Conservation (phyloP, 37 sponge, comb jelly and placozoan genomes). For the Crambe crambe region DNA sequence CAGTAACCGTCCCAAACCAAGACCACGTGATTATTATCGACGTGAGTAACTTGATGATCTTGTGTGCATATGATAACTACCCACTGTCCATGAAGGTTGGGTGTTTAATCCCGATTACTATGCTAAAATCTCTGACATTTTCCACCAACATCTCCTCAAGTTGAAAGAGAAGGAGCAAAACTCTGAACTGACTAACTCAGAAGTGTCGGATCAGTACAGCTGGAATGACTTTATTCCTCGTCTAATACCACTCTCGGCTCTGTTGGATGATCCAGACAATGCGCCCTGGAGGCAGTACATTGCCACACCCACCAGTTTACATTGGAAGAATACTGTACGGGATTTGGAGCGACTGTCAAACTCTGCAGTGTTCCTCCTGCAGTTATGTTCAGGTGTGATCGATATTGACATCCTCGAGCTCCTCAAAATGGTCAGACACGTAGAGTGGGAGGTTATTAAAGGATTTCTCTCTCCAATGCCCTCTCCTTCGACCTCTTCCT, state of each 20-base stretch:
- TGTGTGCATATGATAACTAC: too few relatives aligned
- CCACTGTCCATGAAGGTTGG: conserved; percentile 9
- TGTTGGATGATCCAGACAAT: neutral
- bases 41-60: neutral
- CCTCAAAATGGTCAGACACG: neutral
- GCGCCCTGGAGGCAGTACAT: conserved; percentile 19
- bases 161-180: neutral
- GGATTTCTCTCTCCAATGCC: neutral
- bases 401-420: conserved; percentile 5
- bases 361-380: conserved; percentile 26
- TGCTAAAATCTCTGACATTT: conserved; percentile 19
- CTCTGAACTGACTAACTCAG: neutral
- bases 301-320: neutral
- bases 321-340: neutral
- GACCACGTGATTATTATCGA: neutral
- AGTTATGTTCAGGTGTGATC: conserved; percentile 9
- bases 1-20: neutral
- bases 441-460: conserved; percentile 20
- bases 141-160: conserved; percentile 1
- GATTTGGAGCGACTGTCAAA: conserved; percentile 9
- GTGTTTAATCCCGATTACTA: conserved; percentile 7
- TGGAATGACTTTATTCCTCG: conserved; percentile 10
- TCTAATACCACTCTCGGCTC: neutral
- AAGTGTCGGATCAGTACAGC: neutral
- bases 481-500: neutral